These are phyloP conservation scores for Holothuria leucospilota DNA, from an alignment of 53 echinoderm and acorn worm genomes.

Conservation along the genomic window DNA sequence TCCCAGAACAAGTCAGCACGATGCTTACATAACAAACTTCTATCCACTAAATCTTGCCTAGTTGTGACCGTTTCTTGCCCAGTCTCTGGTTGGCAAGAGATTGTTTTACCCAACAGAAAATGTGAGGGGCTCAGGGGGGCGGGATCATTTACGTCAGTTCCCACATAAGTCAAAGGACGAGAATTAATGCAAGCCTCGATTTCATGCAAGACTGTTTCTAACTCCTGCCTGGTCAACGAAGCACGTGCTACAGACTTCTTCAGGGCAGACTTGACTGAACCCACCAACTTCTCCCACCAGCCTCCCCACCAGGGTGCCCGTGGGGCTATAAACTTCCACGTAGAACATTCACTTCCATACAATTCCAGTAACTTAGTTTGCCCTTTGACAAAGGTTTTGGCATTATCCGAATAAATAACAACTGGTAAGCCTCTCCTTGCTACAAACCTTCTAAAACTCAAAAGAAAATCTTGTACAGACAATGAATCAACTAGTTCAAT, in stretches of 20 bases:
- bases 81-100: not conserved
- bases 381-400: too few relatives aligned
- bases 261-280: conserved; percentile 33
- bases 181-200: conserved; percentile 12
- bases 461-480: too few relatives aligned
- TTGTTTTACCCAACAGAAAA: not conserved
- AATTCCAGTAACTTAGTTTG: too few relatives aligned
- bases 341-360: too few relatives aligned
- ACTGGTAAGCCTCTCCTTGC: too few relatives aligned
- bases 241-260: conserved; percentile 37
- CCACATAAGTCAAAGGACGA: conserved; percentile 13
- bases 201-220: not conserved
- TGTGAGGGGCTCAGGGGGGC: not conserved
- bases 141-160: not conserved
- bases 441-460: too few relatives aligned
- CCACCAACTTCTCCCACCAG: conserved; percentile 17
- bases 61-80: not conserved
- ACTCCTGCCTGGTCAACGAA: too few relatives aligned
- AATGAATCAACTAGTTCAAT: too few relatives aligned
- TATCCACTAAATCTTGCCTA: not conserved
- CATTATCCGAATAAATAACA: too few relatives aligned
- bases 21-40: not conserved
- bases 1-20: not conserved
- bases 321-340: too few relatives aligned
- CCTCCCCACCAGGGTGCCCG: not conserved